Evolutionary conservation across 1,140 invertebrate species (phyloP).

Genomic region (Chironomus tepperi): DNA sequence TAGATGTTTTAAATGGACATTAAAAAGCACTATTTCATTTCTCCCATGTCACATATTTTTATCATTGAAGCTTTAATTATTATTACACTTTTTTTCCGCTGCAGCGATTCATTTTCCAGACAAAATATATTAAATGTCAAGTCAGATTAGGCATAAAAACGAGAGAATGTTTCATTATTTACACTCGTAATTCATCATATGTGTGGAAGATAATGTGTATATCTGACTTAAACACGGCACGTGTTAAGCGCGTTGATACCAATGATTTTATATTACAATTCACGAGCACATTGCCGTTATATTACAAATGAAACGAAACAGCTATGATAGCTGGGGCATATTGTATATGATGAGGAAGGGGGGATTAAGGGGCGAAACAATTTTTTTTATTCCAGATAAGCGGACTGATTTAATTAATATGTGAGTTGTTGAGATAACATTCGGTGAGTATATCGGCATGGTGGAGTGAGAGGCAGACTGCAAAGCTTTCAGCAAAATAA

Average conservation of each 20-base stretch:
- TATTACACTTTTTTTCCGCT: too few species aligned
- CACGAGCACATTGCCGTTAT: background rate
- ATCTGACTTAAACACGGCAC: background rate
- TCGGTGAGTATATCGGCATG: too few species aligned
- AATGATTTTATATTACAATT: background rate
- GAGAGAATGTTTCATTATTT: background rate
- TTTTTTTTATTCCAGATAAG: background rate
- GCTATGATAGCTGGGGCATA: background rate
- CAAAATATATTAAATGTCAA: background rate
- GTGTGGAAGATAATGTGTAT: background rate
- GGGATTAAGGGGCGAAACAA: background rate
- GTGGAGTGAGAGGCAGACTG: background rate
- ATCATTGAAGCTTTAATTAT: too few species aligned
- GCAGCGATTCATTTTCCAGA: background rate
- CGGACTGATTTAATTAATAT: constrained; percentile 18
- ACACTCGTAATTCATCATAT: background rate
- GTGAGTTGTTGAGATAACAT: constrained; percentile 5
- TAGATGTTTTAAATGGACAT: too few species aligned
- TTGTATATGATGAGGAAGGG: background rate
- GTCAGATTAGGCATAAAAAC: background rate
- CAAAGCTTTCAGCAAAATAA: background rate
- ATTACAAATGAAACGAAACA: too few species aligned
- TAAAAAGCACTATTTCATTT: too few species aligned
- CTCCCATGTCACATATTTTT: too few species aligned
- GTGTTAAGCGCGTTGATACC: background rate